Conservation (phyloP, 2,797 vertebrate species). For the Mus caroli region DNA sequence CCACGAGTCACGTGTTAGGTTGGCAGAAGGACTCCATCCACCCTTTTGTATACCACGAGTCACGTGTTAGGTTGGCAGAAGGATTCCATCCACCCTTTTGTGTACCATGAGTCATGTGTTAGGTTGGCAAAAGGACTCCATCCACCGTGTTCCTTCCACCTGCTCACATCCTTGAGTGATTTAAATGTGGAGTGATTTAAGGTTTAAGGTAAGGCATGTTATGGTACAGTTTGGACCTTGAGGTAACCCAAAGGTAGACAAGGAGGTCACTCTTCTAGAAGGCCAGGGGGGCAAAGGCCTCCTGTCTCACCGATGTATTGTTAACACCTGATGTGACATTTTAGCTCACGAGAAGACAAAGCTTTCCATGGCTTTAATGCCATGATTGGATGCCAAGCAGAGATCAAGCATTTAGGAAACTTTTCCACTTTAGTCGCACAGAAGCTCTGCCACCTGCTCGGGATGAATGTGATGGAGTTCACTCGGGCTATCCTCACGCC, state of each 20-base stretch:
- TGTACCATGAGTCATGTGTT: neutral
- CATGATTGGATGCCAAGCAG: neutral
- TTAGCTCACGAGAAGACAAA: neutral
- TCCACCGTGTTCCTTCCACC: neutral
- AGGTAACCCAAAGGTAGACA: neutral
- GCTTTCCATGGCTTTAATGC: neutral
- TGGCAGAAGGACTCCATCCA: too few relatives aligned
- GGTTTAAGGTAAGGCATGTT: neutral
- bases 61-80: neutral
- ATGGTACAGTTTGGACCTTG: neutral
- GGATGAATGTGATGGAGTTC: conserved; percentile 94
- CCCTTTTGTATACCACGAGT: neutral
- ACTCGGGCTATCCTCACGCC: conserved; percentile 93
- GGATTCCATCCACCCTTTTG: too few relatives aligned
- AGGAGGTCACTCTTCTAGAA: neutral
- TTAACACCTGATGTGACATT: neutral
- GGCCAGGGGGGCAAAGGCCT: too few relatives aligned
- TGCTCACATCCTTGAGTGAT: neutral
- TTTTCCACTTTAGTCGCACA: conserved; percentile 93
- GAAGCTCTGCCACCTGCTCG: conserved; percentile 94
- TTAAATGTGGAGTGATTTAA: neutral
- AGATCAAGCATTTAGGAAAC: neutral
- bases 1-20: neutral
- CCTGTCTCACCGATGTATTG: neutral
- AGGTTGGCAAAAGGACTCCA: neutral